Evolutionary conservation across 2,797 vertebrate species (phyloP).

Genomic region (Acanthurus lineatus): DNA sequence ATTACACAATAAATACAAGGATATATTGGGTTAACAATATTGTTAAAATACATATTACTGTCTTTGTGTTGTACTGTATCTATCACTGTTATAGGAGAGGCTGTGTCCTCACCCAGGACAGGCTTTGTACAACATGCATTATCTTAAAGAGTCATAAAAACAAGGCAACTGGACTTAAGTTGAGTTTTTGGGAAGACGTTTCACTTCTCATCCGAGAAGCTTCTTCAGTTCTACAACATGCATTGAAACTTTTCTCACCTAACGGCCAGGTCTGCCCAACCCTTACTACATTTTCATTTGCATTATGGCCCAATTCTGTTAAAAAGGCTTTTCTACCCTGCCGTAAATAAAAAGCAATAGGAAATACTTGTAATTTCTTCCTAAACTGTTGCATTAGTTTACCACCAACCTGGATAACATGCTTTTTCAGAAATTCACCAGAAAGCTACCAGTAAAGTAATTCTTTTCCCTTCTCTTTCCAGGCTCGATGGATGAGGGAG

Average conservation of each 20-base stretch:
- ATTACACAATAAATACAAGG: neutral
- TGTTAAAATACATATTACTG: neutral
- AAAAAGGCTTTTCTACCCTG: conserved; percentile 30
- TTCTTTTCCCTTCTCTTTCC: conserved; percentile 54
- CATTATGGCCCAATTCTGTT: conserved; percentile 25
- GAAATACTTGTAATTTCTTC: conserved; percentile 50
- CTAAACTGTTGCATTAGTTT: conserved; percentile 11
- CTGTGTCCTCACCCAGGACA: conserved; percentile 24
- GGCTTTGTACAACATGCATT: conserved; percentile 7
- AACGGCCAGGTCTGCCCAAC: conserved; percentile 6
- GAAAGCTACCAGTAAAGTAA: conserved; percentile 4
- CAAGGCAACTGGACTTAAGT: no score
- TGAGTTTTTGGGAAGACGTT: no score
- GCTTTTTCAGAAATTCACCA: conserved; percentile 7
- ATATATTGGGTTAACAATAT: neutral
- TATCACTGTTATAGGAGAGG: neutral
- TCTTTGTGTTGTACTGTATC: neutral
- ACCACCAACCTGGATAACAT: conserved; percentile 6
- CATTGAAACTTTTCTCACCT: conserved; percentile 12
- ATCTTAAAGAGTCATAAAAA: no score
- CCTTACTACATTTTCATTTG: conserved; percentile 35
- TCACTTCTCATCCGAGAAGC: no score
- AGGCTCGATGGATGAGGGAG: conserved; percentile 95
- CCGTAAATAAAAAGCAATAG: conserved; percentile 48
- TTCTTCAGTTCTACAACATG: no score